These are phyloP conservation scores for Pangasius macronema DNA, from an alignment of 2,797 vertebrate genomes.

Conservation along the genomic window DNA sequence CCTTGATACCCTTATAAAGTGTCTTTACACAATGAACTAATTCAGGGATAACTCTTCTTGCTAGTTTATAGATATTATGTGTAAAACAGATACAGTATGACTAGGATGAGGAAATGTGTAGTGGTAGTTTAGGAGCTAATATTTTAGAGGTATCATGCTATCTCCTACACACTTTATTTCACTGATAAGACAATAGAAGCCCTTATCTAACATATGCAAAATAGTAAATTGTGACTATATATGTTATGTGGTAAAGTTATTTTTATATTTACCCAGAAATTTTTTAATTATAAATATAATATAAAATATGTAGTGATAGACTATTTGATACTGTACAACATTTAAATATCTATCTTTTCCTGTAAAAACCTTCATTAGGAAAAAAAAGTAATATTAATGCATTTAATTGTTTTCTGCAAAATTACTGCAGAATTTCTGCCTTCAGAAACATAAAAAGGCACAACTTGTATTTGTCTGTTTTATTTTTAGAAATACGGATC, in stretches of 20 bases:
- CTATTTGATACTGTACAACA: not conserved
- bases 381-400: not conserved
- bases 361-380: not conserved
- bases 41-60: not conserved
- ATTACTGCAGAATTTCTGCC: not conserved
- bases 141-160: not conserved
- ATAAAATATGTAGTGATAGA: not conserved
- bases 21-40: not conserved
- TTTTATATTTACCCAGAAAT: not conserved
- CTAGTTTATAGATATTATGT: not conserved
- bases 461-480: not conserved
- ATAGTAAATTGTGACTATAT: not conserved
- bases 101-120: not conserved
- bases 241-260: not conserved
- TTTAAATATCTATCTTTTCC: not conserved
- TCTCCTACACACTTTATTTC: not conserved
- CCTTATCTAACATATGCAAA: not conserved
- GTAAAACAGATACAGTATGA: not conserved
- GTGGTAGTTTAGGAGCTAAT: not conserved
- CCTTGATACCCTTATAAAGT: not conserved
- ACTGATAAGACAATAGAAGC: not conserved
- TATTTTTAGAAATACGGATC: slow-evolving; percentile 75
- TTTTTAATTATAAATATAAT: no score
- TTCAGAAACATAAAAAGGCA: not conserved
- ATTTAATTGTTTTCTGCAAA: not conserved